Evolutionary conservation across 1,140 invertebrate species (phyloP).

Genomic region (Scylla paramamosain): DNA sequence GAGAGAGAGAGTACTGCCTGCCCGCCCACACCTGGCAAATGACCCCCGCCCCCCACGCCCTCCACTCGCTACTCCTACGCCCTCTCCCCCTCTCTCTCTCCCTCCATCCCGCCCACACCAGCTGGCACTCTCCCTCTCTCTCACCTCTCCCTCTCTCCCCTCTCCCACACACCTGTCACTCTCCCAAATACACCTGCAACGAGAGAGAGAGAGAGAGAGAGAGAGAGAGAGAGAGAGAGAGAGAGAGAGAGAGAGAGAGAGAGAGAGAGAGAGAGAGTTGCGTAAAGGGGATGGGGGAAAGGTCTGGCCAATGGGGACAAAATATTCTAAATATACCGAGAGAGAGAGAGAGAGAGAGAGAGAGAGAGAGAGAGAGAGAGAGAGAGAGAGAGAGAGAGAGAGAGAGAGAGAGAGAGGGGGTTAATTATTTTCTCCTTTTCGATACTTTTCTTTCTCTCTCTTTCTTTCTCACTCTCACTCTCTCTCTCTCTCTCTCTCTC

Average conservation of each 20-base stretch:
- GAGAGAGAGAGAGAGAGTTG: too few relatives aligned
- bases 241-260: too few relatives aligned
- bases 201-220: too few relatives aligned
- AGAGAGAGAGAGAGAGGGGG: too few relatives aligned
- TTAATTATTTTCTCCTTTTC: not conserved
- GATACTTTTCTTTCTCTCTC: not conserved
- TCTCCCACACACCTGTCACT: not conserved
- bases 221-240: too few relatives aligned
- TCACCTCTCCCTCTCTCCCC: not conserved
- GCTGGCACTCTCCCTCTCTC: not conserved
- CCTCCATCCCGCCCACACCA: not conserved
- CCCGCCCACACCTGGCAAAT: not conserved
- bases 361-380: too few relatives aligned
- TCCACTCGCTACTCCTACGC: not conserved
- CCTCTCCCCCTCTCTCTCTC: conserved; percentile 2
- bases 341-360: too few relatives aligned
- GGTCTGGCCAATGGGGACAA: too few relatives aligned
- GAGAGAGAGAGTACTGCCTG: not conserved
- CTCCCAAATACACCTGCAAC: not conserved
- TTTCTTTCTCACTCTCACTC: not conserved
- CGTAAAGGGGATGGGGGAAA: too few relatives aligned
- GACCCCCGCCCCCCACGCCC: not conserved
- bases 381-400: too few relatives aligned
- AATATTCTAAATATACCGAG: too few relatives aligned
- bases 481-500: too few relatives aligned